Conservation (phyloP, 2,113 vertebrate genomes). For the Microtus richardsoni region DNA sequence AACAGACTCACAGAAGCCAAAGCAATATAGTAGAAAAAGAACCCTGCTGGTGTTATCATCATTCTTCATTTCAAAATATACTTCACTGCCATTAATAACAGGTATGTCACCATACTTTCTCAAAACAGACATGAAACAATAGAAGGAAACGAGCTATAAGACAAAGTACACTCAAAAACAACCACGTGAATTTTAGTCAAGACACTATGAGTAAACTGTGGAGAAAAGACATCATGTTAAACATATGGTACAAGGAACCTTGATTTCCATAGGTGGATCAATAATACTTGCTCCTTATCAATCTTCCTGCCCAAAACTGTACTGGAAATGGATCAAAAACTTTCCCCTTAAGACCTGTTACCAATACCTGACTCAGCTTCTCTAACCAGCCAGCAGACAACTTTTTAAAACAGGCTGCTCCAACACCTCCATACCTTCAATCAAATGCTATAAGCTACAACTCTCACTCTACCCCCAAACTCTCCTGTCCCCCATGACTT, state of each 20-base stretch:
- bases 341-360: background rate
- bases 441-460: too few relatives aligned
- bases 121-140: background rate
- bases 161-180: background rate
- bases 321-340: background rate
- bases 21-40: background rate
- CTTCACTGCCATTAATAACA: background rate
- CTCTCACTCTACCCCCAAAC: too few relatives aligned
- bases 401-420: too few relatives aligned
- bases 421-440: too few relatives aligned
- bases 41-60: background rate
- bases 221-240: background rate
- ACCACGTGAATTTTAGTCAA: background rate
- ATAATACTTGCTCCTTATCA: background rate
- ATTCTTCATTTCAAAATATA: background rate
- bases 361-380: background rate
- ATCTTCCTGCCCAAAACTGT: background rate
- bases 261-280: background rate
- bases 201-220: background rate
- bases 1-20: background rate
- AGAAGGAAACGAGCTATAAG: background rate
- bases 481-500: too few relatives aligned
- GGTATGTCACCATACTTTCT: background rate
- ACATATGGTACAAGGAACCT: background rate
- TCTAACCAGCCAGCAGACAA: too few relatives aligned